Percentiles rank a stretch among this genome's conserved stretches.
Evolutionary conservation across 2,113 vertebrate genomes (phyloP).

Genomic region (Eonycteris spelaea): DNA sequence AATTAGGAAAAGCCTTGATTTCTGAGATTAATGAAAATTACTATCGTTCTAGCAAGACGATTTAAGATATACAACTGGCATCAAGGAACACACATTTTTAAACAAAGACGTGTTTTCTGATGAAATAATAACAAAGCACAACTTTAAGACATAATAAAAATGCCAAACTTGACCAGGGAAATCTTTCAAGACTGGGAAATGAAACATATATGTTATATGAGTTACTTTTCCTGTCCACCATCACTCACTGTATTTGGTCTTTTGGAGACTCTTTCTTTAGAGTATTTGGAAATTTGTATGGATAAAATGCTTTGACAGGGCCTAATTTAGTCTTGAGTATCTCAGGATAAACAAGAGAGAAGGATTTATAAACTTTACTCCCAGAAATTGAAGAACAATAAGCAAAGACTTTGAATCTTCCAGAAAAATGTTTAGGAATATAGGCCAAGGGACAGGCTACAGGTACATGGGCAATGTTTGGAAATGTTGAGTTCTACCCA

Average conservation of each 20-base stretch:
- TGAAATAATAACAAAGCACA: slow-evolving; percentile 35
- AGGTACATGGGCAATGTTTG: background rate
- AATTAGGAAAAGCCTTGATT: background rate
- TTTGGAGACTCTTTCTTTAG: background rate
- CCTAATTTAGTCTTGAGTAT: background rate
- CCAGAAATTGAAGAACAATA: background rate
- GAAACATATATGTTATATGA: background rate
- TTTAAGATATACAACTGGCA: background rate
- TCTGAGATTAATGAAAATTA: background rate
- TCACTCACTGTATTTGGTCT: background rate
- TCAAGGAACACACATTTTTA: slow-evolving; percentile 19
- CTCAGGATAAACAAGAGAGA: background rate
- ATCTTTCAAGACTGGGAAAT: background rate
- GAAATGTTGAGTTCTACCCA: background rate
- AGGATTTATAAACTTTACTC: background rate
- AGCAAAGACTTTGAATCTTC: background rate
- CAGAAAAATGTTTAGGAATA: background rate
- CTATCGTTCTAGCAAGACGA: background rate
- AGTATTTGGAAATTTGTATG: background rate
- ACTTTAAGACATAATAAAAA: slow-evolving; percentile 24
- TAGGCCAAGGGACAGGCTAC: background rate
- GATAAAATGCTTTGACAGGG: background rate
- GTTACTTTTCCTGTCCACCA: background rate
- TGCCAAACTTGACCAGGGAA: background rate
- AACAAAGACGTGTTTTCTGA: slow-evolving; percentile 49